These are phyloP conservation scores for Halichoerus grypus DNA, from an alignment of 2,113 vertebrate species.

Conservation along the genomic window DNA sequence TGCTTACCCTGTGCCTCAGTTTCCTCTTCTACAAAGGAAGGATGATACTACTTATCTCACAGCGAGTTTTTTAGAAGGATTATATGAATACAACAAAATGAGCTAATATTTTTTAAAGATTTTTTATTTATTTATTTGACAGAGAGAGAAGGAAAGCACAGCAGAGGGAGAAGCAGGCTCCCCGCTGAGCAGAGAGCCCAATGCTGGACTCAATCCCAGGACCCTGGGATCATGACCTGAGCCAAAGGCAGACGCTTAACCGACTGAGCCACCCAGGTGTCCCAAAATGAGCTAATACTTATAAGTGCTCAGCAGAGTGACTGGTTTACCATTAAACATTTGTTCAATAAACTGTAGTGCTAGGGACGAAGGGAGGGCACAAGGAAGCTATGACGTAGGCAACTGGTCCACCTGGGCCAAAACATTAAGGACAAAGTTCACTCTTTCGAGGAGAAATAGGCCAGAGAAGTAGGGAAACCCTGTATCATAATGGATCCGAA, in stretches of 20 bases:
- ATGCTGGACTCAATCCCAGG: no score
- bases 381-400: background rate
- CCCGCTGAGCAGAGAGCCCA: no score
- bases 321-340: background rate
- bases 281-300: background rate
- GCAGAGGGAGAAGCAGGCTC: no score
- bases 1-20: background rate
- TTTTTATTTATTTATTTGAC: no score
- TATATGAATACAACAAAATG: background rate
- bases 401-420: background rate
- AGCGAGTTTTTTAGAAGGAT: background rate
- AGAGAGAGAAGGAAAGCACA: no score
- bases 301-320: background rate
- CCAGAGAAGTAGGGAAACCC: background rate
- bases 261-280: no score
- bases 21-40: background rate
- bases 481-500: background rate
- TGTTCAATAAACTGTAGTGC: background rate
- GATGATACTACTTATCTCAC: background rate
- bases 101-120: background rate
- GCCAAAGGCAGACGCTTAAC: no score
- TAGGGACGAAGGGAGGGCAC: background rate
- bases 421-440: background rate
- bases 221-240: no score
- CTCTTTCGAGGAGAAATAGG: background rate